Conservation (phyloP, 2,113 vertebrate species). For the Sakesphorus luctuosus region DNA sequence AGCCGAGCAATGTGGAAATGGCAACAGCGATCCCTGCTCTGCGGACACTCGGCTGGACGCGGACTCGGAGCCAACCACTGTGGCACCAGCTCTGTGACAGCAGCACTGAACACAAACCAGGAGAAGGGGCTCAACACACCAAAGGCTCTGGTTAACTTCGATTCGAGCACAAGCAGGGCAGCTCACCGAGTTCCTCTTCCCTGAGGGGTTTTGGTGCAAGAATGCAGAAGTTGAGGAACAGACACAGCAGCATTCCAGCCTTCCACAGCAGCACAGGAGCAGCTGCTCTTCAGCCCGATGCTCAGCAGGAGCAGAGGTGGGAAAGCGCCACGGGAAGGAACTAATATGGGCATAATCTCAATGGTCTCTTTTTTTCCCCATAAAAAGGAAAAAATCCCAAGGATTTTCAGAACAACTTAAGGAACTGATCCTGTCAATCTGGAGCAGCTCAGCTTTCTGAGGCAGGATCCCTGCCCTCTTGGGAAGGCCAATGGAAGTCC, state of each 20-base stretch:
- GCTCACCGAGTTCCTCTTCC: accelerated
- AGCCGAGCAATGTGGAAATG: not conserved
- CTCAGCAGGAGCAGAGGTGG: no score
- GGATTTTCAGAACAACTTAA: not conserved
- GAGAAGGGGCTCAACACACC: not conserved
- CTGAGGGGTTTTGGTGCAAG: not conserved
- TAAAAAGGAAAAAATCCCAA: not conserved
- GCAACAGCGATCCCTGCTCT: not conserved
- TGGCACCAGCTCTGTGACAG: not conserved
- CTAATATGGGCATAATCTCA: accelerated
- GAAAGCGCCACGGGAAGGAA: not conserved
- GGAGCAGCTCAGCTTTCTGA: not conserved
- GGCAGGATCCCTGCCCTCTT: not conserved
- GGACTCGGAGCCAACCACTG: not conserved
- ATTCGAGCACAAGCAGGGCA: not conserved
- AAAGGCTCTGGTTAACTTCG: not conserved
- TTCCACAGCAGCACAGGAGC: not conserved
- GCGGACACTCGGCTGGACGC: accelerated
- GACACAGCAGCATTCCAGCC: not conserved
- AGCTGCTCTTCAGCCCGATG: not conserved
- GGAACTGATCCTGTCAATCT: not conserved
- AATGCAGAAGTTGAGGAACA: not conserved
- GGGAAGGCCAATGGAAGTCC: not conserved
- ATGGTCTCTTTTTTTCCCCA: not conserved
- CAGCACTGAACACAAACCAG: not conserved